A percentile compares a stretch with the other conserved stretches of the same genome.
phyloP scores from a whole-genome alignment of 2,888 invertebrate species.

The Himalopsyche japonica region DNA sequence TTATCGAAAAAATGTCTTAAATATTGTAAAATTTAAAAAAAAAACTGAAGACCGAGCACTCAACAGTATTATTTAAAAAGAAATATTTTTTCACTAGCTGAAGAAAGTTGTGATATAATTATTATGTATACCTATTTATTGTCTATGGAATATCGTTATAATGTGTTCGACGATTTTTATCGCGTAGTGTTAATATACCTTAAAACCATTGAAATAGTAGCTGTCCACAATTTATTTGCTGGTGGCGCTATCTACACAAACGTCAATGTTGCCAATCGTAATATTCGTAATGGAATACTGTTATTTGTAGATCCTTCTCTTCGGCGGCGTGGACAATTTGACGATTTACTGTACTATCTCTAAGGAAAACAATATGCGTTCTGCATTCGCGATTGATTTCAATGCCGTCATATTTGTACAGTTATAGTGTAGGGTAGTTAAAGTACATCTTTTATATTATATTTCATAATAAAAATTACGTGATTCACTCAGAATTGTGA shows the following conservation, averaged over 20 bases:
- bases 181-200: too few relatives aligned
- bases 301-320: slow-evolving; percentile 26
- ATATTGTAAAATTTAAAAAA: too few relatives aligned
- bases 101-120: too few relatives aligned
- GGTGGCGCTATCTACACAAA: slow-evolving; percentile 7
- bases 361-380: slow-evolving; percentile 12
- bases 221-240: too few relatives aligned
- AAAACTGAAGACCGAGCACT: too few relatives aligned
- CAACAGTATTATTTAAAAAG: too few relatives aligned
- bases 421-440: background rate
- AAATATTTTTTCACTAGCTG: too few relatives aligned
- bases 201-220: too few relatives aligned
- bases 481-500: slow-evolving; percentile 23
- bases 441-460: slow-evolving; percentile 11
- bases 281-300: slow-evolving; percentile 6
- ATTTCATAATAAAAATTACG: slow-evolving; percentile 22
- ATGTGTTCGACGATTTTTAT: too few relatives aligned
- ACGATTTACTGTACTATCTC: background rate
- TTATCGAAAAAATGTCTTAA: too few relatives aligned
- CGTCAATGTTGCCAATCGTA: slow-evolving; percentile 22
- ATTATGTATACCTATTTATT: too few relatives aligned
- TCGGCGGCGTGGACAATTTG: slow-evolving; percentile 31
- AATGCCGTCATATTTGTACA: background rate
- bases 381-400: slow-evolving; percentile 1
- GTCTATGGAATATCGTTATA: too few relatives aligned